Base-by-base conservation (phyloP, 2,888 invertebrate genomes). In the Carcina quercana region DNA sequence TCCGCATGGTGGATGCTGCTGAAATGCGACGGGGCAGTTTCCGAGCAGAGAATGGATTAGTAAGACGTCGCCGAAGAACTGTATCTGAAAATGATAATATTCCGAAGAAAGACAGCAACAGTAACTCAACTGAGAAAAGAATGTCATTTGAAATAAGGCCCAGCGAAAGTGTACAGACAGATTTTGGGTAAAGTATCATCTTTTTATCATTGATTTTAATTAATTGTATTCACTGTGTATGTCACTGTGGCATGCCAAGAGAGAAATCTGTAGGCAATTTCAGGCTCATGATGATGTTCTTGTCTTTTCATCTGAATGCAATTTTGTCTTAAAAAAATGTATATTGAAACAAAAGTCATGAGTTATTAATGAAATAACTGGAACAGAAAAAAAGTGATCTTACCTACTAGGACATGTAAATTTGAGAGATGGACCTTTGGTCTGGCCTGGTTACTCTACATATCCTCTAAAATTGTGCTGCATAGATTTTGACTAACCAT, bases 91-190 rank as follows among this genome's bases (percentile, higher is more conserved):
- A 86, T 39, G 83, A 85, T 38, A 78, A 76, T 42, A 79, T 75
- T 46, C 73, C 74, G 22, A 83, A 73, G 43, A 78, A 70, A 42
- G 78, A 79, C 50, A 74, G 47, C 40, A 75, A 74, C 45, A 70
- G 71, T 40, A 74, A 76, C 35, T 70, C 71, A 7, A 70, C 74
- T 30, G 84, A 85, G 43, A 86, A 90, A 62, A 86, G 88, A 50
- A 85, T 94, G 60, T 89, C 89, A 40, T 91, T 94, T 67, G 84
- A 90, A 58, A 90, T 95, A 40, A 88, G 91, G 54, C 89, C 94
- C 1, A 84, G 88, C 31, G 93, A 93, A 47, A 93, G 93, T 60
- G 87, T 94, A 43, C 94, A 94, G 75, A 95, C 95, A 32, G 95
- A 95, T 78, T 95, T 94, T 68, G 87, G 89, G 85, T 89, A 72